Evolutionary conservation across 2,888 invertebrate species (phyloP).

Genomic region (Lucinisca nassula): DNA sequence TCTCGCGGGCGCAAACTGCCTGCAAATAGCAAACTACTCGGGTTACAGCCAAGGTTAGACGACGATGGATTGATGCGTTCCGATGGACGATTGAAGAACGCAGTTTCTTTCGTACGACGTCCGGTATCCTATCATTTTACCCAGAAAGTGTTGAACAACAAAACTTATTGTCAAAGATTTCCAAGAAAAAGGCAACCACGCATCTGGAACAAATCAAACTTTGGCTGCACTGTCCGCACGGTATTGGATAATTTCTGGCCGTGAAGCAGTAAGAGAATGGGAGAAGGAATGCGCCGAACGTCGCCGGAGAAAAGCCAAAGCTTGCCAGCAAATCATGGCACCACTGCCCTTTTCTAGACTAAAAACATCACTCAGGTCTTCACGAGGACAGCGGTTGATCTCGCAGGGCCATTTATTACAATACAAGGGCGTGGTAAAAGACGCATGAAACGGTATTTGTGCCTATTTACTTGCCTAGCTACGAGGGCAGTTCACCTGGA

Average conservation of each 20-base stretch:
- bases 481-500: too few species aligned
- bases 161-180: too few species aligned
- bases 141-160: constrained; percentile 49
- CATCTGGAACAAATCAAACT: constrained; percentile 56
- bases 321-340: constrained; percentile 27
- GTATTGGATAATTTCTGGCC: too few species aligned
- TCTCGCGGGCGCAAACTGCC: background rate
- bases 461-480: constrained; percentile 69
- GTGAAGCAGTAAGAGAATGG: too few species aligned
- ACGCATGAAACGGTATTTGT: constrained; percentile 59
- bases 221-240: constrained; percentile 43
- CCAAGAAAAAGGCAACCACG: too few species aligned
- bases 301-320: constrained; percentile 26
- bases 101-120: too few species aligned
- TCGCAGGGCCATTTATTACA: constrained; percentile 49
- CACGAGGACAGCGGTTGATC: constrained; percentile 56
- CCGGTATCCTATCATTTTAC: constrained; percentile 55
- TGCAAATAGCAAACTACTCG: constrained; percentile 32
- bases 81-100: constrained; percentile 24
- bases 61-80: too few species aligned
- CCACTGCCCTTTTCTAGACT: constrained; percentile 24
- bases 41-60: too few species aligned
- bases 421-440: too few species aligned
- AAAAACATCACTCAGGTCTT: constrained; percentile 10
- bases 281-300: too few species aligned